Base-by-base conservation (phyloP, 2,888 invertebrate species). In the Chrysodeixis includens region DNA sequence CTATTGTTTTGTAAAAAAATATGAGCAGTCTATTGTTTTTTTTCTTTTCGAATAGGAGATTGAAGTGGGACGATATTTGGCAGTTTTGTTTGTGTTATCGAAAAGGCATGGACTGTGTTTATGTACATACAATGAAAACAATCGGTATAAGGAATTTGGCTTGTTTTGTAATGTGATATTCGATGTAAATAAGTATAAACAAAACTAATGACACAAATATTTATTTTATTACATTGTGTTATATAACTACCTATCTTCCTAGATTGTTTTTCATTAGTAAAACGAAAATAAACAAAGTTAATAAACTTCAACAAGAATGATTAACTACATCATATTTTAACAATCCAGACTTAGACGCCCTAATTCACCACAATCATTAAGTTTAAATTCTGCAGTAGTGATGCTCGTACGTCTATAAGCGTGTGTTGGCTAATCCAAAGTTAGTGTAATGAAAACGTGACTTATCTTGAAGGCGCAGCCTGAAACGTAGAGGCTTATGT, bases 391-490 rank as follows among this genome's bases (percentile, higher is more conserved):
- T 65, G 20, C 55, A 61, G 44, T 44, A 62, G 52, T 68, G 61
- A 61, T 61, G 70, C 62, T 58, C 56, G 59, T 64, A 65, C 61
- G 71, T 72, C 56, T 66, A 63, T 79, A 70, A 69, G 68, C 69
- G 68, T 75, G 71, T 69, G 76, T 73, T 70, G 68, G 81, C 83
- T 86, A 86, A 87, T 88, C 83, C 85, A 82, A 89, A 91, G 87
- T 91, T 89, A 86, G 88, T 85, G 84, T 88, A 89, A 88, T 89
- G 90, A 90, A 87, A 87, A 92, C 92, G 92, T 92, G 92, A 90
- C 92, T 91, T 92, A 92, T 92, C 92, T 88, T 68, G 67, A 67
- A 76, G 83, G 74, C 77, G 79, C 91, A 89, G 89, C 80, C 87
- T 87, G 84, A 82, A 84, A 85, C 78, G 80, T 74, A 67, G 76